phyloP scores from a whole-genome alignment of 2,888 invertebrate genomes.

The Apoderus coryli region DNA sequence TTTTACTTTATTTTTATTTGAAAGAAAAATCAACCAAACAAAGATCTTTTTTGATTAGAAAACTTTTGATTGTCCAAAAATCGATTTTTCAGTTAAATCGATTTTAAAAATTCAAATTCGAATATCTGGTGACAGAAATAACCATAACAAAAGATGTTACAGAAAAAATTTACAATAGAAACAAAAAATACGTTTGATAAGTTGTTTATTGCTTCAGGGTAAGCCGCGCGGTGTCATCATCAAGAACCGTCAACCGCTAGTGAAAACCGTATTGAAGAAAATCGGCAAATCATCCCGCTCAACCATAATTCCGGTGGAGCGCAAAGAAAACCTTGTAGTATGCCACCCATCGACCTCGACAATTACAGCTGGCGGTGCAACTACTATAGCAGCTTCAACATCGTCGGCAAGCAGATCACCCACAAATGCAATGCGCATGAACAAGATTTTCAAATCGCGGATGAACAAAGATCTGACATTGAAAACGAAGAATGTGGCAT shows the following conservation, averaged over 20 bases:
- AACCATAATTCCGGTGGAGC: slow-evolving; percentile 22
- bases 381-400: no score
- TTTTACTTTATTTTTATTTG: no score
- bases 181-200: slow-evolving; percentile 23
- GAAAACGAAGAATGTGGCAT: slow-evolving; percentile 23
- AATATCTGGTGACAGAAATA: no score
- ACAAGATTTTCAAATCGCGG: slow-evolving; percentile 21
- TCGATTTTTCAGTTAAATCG: no score
- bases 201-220: slow-evolving; percentile 29
- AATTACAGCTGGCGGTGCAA: no score
- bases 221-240: slow-evolving; percentile 22
- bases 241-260: slow-evolving; percentile 22
- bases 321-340: slow-evolving; percentile 29
- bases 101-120: no score
- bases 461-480: slow-evolving; percentile 20
- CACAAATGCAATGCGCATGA: slow-evolving; percentile 19
- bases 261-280: slow-evolving; percentile 19
- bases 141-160: neutral
- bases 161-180: no score
- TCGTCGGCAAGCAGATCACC: no score
- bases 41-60: no score
- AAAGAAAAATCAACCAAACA: no score
- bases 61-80: no score
- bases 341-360: slow-evolving; percentile 22
- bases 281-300: slow-evolving; percentile 11